Base-by-base conservation (phyloP, 2,113 vertebrate species). In the Siniperca knerii region DNA sequence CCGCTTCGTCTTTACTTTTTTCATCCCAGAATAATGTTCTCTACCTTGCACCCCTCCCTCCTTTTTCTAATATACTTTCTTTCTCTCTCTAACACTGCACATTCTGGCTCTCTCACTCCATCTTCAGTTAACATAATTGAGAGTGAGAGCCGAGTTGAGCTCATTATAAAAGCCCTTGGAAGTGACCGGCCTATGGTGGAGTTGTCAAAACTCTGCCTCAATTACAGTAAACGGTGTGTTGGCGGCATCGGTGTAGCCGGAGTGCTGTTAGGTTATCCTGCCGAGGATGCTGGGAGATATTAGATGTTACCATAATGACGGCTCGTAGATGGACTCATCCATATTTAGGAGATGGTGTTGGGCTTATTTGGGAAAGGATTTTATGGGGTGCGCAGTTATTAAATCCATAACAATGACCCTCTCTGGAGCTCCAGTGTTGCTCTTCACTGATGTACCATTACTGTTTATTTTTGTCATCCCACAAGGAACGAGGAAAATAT, bases 151-250 rank as follows among this genome's bases (percentile, higher is more conserved):
- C 0, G 75, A 73, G 66, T 54, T 10, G 83, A n/a, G 81, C 73
- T 85, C 87, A 81, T 90, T 81, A 85, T 35, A 75, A 52, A 73
- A 87, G 70, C 64, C 48, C 18, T 12, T 2, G 1, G 83, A 82
- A 77, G 69, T 77, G 75, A 72, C 35, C 66, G 1, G 33, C 23
- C 48, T 72, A 33, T 7, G 0, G 71, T 42, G 50, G 25, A 89
- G 65, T 72, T 61, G 73, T 83, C 68, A 60, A 64, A 81, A 62
- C 40, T 62, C 35, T 29, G 66, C 58, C 48, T 79, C 75, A 37
- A 72, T 85, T 83, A 79, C 70, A 54, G 35, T 62, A 77, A 83
- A 58, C 46, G 33, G 40, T n/a, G 35, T 12, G n/a, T 81, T n/a
- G n/a, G 57, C 42, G 4, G 79, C 21, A 12, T 48, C 12, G 16